Percentiles rank a stretch among this genome's conserved stretches.
Conservation (phyloP, 2,888 invertebrate species). For the Apotomis turbidana region DNA sequence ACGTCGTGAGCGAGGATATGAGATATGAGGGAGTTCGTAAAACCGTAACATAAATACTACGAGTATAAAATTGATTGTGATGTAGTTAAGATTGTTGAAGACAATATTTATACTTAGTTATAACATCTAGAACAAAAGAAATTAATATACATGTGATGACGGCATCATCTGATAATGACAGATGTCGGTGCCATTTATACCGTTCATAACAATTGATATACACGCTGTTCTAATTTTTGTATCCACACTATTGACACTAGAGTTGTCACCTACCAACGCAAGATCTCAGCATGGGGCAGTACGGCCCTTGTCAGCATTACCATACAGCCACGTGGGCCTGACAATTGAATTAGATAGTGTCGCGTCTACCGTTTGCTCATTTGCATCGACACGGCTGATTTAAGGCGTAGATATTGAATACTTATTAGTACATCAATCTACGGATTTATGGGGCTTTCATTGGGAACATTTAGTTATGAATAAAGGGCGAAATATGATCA, state of each 20-base stretch:
- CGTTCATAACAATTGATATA: no score
- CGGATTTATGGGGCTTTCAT: conserved; percentile 10
- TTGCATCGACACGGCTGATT: conserved; percentile 36
- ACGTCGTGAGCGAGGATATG: no score
- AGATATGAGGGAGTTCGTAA: no score
- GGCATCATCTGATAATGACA: no score
- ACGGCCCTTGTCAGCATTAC: conserved; percentile 57
- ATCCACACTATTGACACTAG: conserved; percentile 16
- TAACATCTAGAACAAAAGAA: no score
- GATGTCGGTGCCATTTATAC: no score
- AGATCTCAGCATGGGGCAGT: conserved; percentile 58
- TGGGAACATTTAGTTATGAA: not conserved
- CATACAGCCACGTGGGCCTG: conserved; percentile 63
- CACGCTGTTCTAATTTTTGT: not conserved
- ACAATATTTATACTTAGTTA: no score
- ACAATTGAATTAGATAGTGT: conserved; percentile 45
- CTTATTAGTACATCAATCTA: conserved; percentile 16
- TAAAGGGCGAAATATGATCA: no score
- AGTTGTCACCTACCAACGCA: conserved; percentile 35
- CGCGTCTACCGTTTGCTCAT: conserved; percentile 28
- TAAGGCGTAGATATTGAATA: conserved; percentile 30
- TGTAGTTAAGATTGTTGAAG: no score
- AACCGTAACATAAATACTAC: no score
- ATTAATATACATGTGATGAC: no score
- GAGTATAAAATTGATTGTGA: no score